Evolutionary conservation across 2,888 invertebrate genomes (phyloP).

Genomic region (Napeogenes inachia): DNA sequence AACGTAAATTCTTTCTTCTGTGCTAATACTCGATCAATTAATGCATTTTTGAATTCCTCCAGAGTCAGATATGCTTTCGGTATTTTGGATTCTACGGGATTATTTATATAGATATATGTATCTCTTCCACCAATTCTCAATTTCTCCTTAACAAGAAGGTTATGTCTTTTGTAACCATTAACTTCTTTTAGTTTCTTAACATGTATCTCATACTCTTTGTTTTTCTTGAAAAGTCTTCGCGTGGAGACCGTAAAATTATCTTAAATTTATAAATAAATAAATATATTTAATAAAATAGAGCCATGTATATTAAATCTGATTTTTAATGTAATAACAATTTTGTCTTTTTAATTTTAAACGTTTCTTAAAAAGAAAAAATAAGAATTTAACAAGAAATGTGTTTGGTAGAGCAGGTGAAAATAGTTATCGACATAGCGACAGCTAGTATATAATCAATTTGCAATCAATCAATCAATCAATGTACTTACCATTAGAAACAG

Average conservation of each 20-base stretch:
- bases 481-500: conserved; percentile 37
- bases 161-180: conserved; percentile 59
- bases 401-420: no score
- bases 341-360: no score
- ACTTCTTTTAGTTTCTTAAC: conserved; percentile 57
- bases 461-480: no score
- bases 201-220: conserved; percentile 49
- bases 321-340: no score
- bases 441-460: no score
- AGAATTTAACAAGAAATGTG: no score
- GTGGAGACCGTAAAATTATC: conserved; percentile 30
- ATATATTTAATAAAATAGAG: neutral
- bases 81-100: conserved; percentile 60
- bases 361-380: no score
- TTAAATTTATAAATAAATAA: conserved; percentile 17
- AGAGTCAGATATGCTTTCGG: conserved; percentile 52
- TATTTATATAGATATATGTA: conserved; percentile 56
- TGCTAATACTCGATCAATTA: conserved; percentile 37
- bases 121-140: conserved; percentile 22
- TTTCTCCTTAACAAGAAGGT: conserved; percentile 45
- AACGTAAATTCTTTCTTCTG: conserved; percentile 33
- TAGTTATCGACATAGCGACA: no score
- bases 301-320: no score
- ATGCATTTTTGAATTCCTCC: conserved; percentile 50
- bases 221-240: conserved; percentile 41